Conservation (phyloP, 2,888 invertebrate genomes). For the Phyto melanocephala region DNA sequence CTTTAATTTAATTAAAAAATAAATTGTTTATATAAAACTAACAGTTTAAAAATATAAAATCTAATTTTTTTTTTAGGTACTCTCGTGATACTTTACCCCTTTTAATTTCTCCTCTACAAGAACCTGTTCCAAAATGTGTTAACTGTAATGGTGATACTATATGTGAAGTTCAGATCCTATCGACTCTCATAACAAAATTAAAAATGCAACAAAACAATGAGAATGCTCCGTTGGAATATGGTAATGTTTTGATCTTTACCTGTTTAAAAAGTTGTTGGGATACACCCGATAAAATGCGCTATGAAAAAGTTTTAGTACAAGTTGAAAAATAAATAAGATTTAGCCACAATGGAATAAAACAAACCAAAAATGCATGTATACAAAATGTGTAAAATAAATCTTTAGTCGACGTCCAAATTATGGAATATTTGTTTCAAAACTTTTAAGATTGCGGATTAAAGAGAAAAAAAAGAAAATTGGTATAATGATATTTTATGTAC, state of each 20-base stretch:
- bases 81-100: conserved; percentile 85
- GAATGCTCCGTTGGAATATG: conserved; percentile 85
- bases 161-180: conserved; percentile 91
- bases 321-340: conserved; percentile 80
- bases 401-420: no score
- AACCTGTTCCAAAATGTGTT: conserved; percentile 81
- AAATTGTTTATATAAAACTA: no score
- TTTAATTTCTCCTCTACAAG: conserved; percentile 84
- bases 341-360: not conserved
- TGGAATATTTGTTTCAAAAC: no score
- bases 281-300: conserved; percentile 82
- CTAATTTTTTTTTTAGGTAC: conserved; percentile 82
- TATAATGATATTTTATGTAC: no score
- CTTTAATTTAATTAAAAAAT: not conserved
- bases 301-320: conserved; percentile 88
- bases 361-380: conserved; percentile 11
- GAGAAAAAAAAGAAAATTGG: no score
- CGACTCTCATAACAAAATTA: conserved; percentile 87
- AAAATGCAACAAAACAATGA: conserved; percentile 81
- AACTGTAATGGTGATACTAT: conserved; percentile 86
- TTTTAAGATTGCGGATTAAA: no score
- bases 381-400: conserved; percentile 9
- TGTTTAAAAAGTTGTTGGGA: conserved; percentile 93
- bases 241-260: conserved; percentile 91
- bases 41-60: no score